These are phyloP conservation scores for Dasypogon diadema DNA, from an alignment of 2,888 invertebrate species.

Conservation along the genomic window DNA sequence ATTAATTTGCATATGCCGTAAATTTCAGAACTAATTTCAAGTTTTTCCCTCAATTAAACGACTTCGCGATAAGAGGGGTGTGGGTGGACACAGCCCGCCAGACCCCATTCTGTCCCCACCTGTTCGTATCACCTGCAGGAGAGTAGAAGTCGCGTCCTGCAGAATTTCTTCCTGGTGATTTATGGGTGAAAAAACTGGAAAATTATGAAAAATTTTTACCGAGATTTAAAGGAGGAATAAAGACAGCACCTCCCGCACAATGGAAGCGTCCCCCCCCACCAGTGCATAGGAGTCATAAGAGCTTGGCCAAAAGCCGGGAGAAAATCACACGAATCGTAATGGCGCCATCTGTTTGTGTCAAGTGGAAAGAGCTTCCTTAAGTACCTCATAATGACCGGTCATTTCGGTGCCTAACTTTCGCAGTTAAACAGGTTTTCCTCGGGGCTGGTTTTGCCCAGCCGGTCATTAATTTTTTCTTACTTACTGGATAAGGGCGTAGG, in stretches of 20 bases:
- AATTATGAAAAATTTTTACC: slow-evolving; percentile 42
- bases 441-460: neutral
- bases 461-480: slow-evolving; percentile 1
- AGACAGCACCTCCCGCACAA: neutral
- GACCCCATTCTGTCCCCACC: neutral
- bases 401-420: slow-evolving; percentile 25
- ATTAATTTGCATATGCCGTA: slow-evolving; percentile 55
- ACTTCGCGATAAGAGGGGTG: slow-evolving; percentile 48
- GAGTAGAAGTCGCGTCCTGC: neutral
- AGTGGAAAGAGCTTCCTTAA: slow-evolving; percentile 36
- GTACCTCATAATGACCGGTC: slow-evolving; percentile 46
- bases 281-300: neutral
- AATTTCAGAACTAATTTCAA: slow-evolving; percentile 55
- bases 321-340: slow-evolving; percentile 31
- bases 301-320: neutral
- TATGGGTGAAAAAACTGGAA: slow-evolving; percentile 20
- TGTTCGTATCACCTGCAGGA: neutral
- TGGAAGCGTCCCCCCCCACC: neutral
- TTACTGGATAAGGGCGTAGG: neutral
- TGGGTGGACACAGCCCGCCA: neutral
- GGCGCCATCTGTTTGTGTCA: slow-evolving; percentile 45
- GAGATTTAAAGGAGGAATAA: slow-evolving; percentile 9
- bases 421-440: slow-evolving; percentile 44
- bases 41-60: slow-evolving; percentile 56
- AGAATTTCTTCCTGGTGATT: slow-evolving; percentile 23